phyloP scores from a whole-genome alignment of 2,797 vertebrate species.

The Florisuga fusca region DNA sequence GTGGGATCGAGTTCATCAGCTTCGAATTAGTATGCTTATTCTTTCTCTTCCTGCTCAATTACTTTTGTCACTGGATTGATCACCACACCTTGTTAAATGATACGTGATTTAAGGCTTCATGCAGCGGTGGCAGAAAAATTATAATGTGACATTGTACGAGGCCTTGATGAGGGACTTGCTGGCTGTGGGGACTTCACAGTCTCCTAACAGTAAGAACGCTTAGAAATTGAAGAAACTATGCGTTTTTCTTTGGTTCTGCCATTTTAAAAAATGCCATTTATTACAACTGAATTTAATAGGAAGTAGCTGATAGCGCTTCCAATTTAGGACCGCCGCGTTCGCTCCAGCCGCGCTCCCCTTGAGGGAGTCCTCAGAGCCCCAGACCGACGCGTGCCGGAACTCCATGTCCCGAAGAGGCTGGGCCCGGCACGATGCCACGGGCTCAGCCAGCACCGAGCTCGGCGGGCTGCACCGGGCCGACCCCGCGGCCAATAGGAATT shows the following conservation, averaged over 20 bases:
- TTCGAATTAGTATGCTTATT: background rate
- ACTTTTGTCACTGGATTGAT: background rate
- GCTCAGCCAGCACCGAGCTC: accelerated
- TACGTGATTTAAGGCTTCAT: background rate
- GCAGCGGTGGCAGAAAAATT: background rate
- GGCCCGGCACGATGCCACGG: too few relatives aligned
- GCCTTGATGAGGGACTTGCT: background rate
- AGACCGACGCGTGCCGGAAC: too few relatives aligned
- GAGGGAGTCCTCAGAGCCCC: too few relatives aligned
- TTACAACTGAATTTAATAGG: background rate
- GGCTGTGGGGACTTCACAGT: background rate
- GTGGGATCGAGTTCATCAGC: background rate
- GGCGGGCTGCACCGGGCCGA: accelerated
- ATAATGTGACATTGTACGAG: background rate
- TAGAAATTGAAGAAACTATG: accelerated
- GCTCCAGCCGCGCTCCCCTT: too few relatives aligned
- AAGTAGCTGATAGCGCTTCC: too few relatives aligned
- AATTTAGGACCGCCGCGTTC: too few relatives aligned
- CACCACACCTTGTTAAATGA: background rate
- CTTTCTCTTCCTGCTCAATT: background rate
- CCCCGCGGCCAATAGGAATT: background rate
- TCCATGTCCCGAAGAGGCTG: too few relatives aligned
- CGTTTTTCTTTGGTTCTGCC: background rate
- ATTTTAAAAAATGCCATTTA: background rate
- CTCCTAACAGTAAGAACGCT: background rate